Base-by-base conservation (phyloP, 2,888 invertebrate genomes). In the Liposcelis brunnea region DNA sequence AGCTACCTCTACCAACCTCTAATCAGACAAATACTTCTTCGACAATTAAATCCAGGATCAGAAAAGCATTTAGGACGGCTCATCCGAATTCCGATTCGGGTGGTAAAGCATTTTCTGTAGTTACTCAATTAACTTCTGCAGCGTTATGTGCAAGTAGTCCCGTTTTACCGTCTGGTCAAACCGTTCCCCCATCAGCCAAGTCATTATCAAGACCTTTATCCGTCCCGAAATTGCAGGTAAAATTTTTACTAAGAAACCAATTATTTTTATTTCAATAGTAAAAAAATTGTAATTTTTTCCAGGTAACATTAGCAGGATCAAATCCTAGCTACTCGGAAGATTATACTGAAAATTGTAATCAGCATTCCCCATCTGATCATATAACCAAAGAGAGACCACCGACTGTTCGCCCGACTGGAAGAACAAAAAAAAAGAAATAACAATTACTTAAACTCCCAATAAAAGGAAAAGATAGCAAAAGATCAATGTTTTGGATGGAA, bases 121-220 rank as follows among this genome's bases (percentile, higher is more conserved):
- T 72, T 19, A 68, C 70, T 14, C 73, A 73, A 53, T 58, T 74
- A 44, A 73, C 73, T 16, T 68, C 69, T 43, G 73, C 74, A 1
- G 73, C 73, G 1, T 61, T 74, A 11, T 74, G 73, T 56, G 73
- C 72, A 32, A 71, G 71, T 54, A 69, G 71, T 45, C 72, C 73
- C 2, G 72, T 70, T 21, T 62, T 74, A 49, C 73, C 73, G 14
- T 65, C 68, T 34, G 64, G 65, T 31, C 61, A 62, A n/a, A 58
- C 58, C 19, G 62, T 67, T 2, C 66, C 71, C n/a, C 69, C 71
- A 2, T 65, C 69, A 43, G 70, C 72, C 38, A 72, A 71, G 54
- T 71, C 70, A 42, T 62, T 72, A 14, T 65, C 71, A 31, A 61
- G 71, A 40, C 74, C 73, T 2, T 58, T 73, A 35, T 70, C 69